phyloP scores from a whole-genome alignment of 1,140 invertebrate genomes.

The Bombus superbus region DNA sequence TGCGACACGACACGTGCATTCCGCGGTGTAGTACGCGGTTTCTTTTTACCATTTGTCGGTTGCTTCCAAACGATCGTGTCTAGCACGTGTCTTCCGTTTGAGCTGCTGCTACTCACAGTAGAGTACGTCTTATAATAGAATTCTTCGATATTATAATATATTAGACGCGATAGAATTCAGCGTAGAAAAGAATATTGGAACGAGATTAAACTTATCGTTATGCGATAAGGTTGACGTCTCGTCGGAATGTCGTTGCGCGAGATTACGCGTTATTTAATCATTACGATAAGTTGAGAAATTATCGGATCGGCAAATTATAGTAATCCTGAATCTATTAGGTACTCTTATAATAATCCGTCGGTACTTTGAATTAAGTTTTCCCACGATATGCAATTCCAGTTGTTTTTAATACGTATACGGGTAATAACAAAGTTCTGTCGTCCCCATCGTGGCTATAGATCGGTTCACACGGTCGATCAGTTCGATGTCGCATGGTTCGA shows the following conservation, averaged over 20 bases:
- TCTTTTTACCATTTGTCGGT: not conserved
- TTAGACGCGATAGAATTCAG: not conserved
- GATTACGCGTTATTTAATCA: too few species aligned
- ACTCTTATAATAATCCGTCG: not conserved
- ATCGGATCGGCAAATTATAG: too few species aligned
- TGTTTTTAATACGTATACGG: constrained; percentile 41
- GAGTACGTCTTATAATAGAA: not conserved
- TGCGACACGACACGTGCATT: constrained; percentile 10
- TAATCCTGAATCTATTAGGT: too few species aligned
- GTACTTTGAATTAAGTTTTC: not conserved
- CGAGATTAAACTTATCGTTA: too few species aligned
- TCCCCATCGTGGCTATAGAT: not conserved
- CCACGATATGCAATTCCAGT: not conserved
- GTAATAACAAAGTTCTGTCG: not conserved
- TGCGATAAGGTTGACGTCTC: too few species aligned
- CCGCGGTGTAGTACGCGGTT: not conserved
- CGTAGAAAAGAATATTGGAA: not conserved
- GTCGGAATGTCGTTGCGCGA: too few species aligned
- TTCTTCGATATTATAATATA: not conserved
- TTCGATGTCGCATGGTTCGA: constrained; percentile 1
- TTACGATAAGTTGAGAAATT: too few species aligned
- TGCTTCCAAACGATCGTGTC: not conserved
- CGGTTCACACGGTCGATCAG: constrained; percentile 74
- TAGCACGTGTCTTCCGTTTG: constrained; percentile 5
- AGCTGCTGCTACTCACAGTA: not conserved